phyloP scores from a whole-genome alignment of 2,113 vertebrate genomes.

The Hemichromis elongatus region DNA sequence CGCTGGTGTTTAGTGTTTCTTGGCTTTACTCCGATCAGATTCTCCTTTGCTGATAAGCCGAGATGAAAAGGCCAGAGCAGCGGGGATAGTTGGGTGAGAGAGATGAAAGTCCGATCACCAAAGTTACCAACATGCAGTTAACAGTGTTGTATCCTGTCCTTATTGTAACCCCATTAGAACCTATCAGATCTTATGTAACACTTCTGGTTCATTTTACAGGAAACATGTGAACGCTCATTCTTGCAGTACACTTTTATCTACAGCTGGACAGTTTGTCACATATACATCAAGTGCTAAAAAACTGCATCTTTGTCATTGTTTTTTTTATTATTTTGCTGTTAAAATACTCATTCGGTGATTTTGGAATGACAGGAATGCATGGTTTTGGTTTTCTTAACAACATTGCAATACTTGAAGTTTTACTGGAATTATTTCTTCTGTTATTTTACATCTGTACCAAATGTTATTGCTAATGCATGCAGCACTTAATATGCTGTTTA shows the following conservation, averaged over 20 bases:
- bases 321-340: neutral
- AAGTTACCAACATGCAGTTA: conserved; percentile 9
- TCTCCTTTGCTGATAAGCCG: neutral
- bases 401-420: neutral
- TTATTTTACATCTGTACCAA: neutral
- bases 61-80: neutral
- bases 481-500: neutral
- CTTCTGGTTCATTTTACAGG: neutral
- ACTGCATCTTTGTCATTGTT: neutral
- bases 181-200: conserved; percentile 28
- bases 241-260: neutral
- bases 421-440: neutral
- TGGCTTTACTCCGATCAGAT: neutral
- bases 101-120: neutral
- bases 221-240: neutral
- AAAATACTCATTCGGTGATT: neutral
- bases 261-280: neutral
- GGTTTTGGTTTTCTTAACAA: neutral
- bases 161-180: conserved; percentile 4
- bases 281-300: neutral
- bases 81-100: neutral
- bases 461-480: neutral
- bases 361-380: neutral
- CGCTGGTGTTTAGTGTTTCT: neutral
- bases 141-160: neutral